Base-by-base conservation (phyloP, 92 coral and sea anemone genomes). In the Phenganax stokvisi region DNA sequence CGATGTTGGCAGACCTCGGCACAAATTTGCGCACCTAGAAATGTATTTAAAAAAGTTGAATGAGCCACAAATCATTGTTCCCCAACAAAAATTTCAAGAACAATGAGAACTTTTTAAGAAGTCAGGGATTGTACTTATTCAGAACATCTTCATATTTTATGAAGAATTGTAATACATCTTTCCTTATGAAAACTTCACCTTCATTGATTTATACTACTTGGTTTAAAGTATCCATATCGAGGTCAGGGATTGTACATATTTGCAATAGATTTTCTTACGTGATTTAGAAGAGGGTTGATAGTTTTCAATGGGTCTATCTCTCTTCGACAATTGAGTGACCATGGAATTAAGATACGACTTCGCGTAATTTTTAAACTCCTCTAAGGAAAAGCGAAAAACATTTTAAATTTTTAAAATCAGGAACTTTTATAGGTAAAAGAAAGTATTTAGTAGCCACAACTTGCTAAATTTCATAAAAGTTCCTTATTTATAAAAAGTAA, bases 1-100 rank as follows among this genome's bases (percentile, higher is more conserved):
- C 90, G 90, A 78, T 90, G 92, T 31, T 84, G 86, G 84, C 99
- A 96, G 59, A 92, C 71, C 51, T 87, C 88, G 20, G 81, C 58
- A 60, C 94, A 90, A 16, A 79, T 79, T 13, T 60, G 74, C 10
- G 83, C 74, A 51, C 73, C 83, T 79, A 55, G 10, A 76, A 76
- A 27, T 25, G 55, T 9, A 71, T 9, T 29, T 30, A 2, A 59
- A 59, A 1, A 13, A 59, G 2, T 13, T 13, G n/a, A 25, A 59
- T 25, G 3, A 25, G 65, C n/a, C 16, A 1, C 3, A 7, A 13
- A 13, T 59, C 27, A 1, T 25, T 13, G 27, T 25, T 25, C 27
- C 65, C 27, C 2, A 59, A 59, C 27, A 25, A 6, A 13, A 59
- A 59, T 59, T 59, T 13, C 27, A 59, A 1, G 7, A 59, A 59